Conservation (phyloP, 2,113 vertebrate species). For the Tachysurus vachellii region DNA sequence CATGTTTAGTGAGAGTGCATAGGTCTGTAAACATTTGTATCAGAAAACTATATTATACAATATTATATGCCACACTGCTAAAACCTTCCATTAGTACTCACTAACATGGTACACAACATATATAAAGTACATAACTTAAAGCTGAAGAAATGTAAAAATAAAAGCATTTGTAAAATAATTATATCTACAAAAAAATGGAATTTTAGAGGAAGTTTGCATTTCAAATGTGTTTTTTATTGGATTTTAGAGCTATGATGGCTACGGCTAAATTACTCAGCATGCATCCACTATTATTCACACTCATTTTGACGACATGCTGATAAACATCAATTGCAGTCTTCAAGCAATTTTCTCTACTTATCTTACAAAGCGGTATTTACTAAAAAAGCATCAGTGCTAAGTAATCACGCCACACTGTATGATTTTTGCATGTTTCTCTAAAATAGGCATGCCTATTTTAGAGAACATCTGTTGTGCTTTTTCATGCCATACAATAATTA, state of each 20-base stretch:
- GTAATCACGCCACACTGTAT: not conserved
- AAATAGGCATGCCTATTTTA: not conserved
- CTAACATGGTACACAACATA: not conserved
- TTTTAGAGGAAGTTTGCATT: not conserved
- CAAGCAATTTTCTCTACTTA: not conserved
- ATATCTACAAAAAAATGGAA: not conserved
- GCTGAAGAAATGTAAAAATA: no score
- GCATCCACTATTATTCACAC: constrained; percentile 11
- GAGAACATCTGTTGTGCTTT: not conserved
- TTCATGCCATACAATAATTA: not conserved
- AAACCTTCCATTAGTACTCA: not conserved
- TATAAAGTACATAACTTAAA: no score
- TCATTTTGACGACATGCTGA: constrained; percentile 15
- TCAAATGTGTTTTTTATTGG: constrained; percentile 11
- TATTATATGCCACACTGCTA: not conserved
- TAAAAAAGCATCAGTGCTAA: not conserved
- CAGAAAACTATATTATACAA: not conserved
- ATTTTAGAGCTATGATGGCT: not conserved
- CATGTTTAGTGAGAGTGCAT: not conserved
- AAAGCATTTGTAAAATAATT: not conserved
- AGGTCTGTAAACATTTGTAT: not conserved
- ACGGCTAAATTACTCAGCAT: constrained; percentile 5
- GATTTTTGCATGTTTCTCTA: not conserved
- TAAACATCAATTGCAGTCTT: constrained; percentile 28
- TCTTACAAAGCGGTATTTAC: constrained; percentile 6